Evolutionary conservation across 2,797 vertebrate genomes (phyloP), one percentile per base, ranked within the genome.

Genomic region (Mus caroli): DNA sequence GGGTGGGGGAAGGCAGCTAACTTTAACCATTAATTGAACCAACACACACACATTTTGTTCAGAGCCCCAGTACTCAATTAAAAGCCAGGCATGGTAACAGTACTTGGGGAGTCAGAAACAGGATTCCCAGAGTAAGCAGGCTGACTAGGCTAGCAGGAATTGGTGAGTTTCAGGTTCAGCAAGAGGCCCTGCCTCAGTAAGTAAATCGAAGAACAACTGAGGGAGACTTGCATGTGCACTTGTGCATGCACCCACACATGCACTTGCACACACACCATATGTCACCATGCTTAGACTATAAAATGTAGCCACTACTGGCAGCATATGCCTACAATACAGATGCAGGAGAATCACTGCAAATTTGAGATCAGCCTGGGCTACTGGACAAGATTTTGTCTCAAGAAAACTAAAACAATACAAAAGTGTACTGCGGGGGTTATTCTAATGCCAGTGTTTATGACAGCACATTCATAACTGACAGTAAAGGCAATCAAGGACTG

Each of bases 391-490:
- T 88, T 54, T 69, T 88, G 85, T 88, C 67, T 86, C 67, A 82
- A 73, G 64, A 56, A 54, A 75, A 88, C 20, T 71, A 87, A 87
- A 54, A 52, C 62, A 69, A 37, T n/a, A 58, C 4, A 19, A 71
- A 85, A 87, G 17, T 71, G 50, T 37, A 71, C 52, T 24, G 7
- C 40, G 15, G n/a, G 14, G 34, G 14, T 5, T n/a, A 84, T 84
- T 95, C 90, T 3, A n/a, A 60, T 43, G 28, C 26, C 14, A 79
- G 4, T 83, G 69, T 94, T 89, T n/a, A 67, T 90, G 43, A 73
- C 77, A 93, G n/a, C 62, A 83, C 89, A 67, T 78, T 85, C 92
- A 82, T 62, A 94, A 46, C 52, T 67, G 14, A 34, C 56, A 54
- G 10, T 83, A 28, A 71, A 91, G 71, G 1, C 31, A 88, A 2